Percentiles rank a stretch among this genome's conserved stretches.
Conservation (phyloP, 2,888 invertebrate genomes). For the Luperina nickerlii region DNA sequence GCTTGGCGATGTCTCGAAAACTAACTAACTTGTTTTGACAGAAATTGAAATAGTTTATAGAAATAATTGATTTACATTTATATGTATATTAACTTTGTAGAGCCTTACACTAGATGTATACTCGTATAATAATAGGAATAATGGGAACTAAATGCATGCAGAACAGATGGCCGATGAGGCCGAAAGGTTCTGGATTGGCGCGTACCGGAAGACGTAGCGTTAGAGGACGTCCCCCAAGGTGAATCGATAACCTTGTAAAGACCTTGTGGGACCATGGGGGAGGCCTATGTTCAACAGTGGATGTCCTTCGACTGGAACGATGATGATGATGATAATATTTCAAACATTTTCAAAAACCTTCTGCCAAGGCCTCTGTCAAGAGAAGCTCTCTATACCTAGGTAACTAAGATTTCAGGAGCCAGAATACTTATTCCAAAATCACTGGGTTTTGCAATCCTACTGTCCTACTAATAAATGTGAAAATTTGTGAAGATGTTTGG, state of each 20-base stretch:
- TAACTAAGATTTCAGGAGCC: not conserved
- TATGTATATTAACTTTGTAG: not conserved
- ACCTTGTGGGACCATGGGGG: not conserved
- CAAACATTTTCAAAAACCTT: not conserved
- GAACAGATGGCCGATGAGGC: not conserved
- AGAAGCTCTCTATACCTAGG: no score
- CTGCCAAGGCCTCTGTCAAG: not conserved
- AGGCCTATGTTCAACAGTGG: not conserved
- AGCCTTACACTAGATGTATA: no score
- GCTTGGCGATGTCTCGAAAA: no score
- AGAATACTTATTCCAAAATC: not conserved
- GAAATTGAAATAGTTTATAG: not conserved
- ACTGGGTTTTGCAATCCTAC: not conserved
- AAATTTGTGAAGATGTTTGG: no score
- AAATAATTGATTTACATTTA: not conserved
- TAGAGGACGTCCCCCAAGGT: not conserved
- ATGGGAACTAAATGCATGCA: not conserved
- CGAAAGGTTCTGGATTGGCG: not conserved
- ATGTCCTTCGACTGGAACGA: not conserved
- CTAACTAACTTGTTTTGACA: not conserved
- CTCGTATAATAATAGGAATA: not conserved
- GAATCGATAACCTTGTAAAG: not conserved
- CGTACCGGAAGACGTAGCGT: not conserved
- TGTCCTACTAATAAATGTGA: no score
- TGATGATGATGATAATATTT: not conserved